Conservation (phyloP, 2,888 invertebrate genomes). For the Diarsia brunnea region DNA sequence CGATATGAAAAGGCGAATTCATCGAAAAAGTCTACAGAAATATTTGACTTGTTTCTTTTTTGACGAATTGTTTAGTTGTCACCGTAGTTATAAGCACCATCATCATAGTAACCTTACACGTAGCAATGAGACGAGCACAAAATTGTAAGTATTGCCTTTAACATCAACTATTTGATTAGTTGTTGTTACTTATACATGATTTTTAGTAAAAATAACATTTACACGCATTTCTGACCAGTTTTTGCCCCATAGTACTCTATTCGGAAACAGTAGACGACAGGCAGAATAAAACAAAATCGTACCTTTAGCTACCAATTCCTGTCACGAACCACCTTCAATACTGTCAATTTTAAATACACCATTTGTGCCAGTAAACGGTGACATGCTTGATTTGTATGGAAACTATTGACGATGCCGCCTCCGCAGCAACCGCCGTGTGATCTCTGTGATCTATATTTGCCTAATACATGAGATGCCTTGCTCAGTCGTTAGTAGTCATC, state of each 20-base stretch:
- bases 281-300: neutral
- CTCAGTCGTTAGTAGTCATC: neutral
- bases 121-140: neutral
- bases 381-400: neutral
- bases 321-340: neutral
- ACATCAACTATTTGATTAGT: neutral
- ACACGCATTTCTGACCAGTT: neutral
- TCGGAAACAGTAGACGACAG: neutral
- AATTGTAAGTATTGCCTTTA: slow-evolving; percentile 20
- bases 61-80: slow-evolving; percentile 2
- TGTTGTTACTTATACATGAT: neutral
- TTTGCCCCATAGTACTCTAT: neutral
- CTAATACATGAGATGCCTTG: neutral
- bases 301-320: too few relatives aligned
- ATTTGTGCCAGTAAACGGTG: neutral
- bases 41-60: slow-evolving; percentile 19
- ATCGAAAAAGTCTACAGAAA: slow-evolving; percentile 6
- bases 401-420: neutral
- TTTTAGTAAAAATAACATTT: neutral
- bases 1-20: neutral
- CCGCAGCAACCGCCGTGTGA: neutral
- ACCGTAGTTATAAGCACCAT: slow-evolving; percentile 15
- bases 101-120: neutral
- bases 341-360: neutral
- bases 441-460: neutral